These are phyloP conservation scores for Drosophila sulfurigaster DNA, from an alignment of 1,140 invertebrate species.

Conservation along the genomic window DNA sequence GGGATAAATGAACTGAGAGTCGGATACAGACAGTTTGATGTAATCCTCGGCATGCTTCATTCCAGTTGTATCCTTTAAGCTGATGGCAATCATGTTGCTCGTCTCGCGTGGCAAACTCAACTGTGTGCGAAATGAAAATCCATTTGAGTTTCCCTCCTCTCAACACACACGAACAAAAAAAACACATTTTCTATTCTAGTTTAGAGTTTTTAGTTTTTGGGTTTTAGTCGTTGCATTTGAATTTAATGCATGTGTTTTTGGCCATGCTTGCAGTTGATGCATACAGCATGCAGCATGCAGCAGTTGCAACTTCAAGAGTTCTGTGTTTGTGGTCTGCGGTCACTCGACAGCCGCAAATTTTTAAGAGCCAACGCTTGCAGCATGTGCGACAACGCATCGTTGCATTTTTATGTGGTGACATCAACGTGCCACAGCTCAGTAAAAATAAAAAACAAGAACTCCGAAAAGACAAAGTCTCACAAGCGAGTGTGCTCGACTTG, in stretches of 20 bases:
- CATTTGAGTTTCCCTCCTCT: constrained; percentile 5
- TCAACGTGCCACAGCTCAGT: constrained; percentile 53
- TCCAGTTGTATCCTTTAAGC: constrained; percentile 76
- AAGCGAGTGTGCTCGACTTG: neutral
- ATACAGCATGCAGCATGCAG: neutral
- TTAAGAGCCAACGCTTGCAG: constrained; percentile 56
- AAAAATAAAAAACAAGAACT: constrained; percentile 30
- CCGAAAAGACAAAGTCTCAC: neutral
- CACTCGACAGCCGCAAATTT: constrained; percentile 53
- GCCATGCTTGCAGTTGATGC: neutral
- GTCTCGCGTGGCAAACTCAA: constrained; percentile 77
- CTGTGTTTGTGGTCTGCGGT: constrained; percentile 52
- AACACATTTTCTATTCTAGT: neutral
- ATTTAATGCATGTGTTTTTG: constrained; percentile 41
- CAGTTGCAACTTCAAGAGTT: constrained; percentile 39
- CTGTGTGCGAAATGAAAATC: constrained; percentile 42
- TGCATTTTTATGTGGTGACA: constrained; percentile 61
- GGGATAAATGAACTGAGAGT: constrained; percentile 75
- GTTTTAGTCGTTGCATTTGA: constrained; percentile 18
- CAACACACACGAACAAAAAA: neutral
- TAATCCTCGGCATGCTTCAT: constrained; percentile 83
- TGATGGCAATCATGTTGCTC: constrained; percentile 80
- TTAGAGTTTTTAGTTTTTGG: constrained; percentile 13
- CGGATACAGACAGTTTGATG: constrained; percentile 73
- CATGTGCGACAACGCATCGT: constrained; percentile 59